Evolutionary conservation across 2,888 invertebrate species (phyloP), one percentile per base, ranked within the genome.

Genomic region (Drosophila neonasuta): DNA sequence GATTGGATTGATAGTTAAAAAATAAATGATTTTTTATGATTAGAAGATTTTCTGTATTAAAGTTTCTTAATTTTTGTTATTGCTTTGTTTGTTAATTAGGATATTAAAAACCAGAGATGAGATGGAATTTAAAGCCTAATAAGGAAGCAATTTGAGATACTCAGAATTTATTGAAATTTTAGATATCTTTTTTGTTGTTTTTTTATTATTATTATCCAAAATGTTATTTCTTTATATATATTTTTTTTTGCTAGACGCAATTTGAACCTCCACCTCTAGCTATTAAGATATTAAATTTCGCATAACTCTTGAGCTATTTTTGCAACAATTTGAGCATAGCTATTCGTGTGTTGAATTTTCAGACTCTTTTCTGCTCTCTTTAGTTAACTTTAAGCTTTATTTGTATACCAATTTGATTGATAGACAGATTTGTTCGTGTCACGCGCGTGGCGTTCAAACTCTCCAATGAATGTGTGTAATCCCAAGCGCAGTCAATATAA

Each of bases 401-500:
- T 55, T 29, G n/a, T 20, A 13, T 3, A 48, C 30, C 7, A 36
- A 17, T 49, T 42, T 74, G 74, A 74, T 74, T 74, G 74, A 74
- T 74, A 50, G 41, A 54, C 45, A 51, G 42, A 24, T 39, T 36
- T 30, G 34, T 41, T 62, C 73, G 74, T 74, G 74, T 62, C 74
- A 74, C 71, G 77, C 63, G 61, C 44, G 51, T 36, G 10, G 3
- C 10, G 29, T 32, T 56, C 46, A 46, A 46, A 36, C 54, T 13
- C 57, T 41, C 9, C 13, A 41, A 41, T 41, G 39, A 41, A 41
- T 41, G 13, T 15, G 39, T 48, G 66, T 51, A 66, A 55, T 34
- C 54, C 32, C 24, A 56, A 63, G 63, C 60, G 79, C 77, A 80
- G 77, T 75, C 82, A 82, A 82, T 82, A 66, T 60, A 74, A 63